Conservation (phyloP, 2,888 invertebrate genomes). For the Thereva unica region DNA sequence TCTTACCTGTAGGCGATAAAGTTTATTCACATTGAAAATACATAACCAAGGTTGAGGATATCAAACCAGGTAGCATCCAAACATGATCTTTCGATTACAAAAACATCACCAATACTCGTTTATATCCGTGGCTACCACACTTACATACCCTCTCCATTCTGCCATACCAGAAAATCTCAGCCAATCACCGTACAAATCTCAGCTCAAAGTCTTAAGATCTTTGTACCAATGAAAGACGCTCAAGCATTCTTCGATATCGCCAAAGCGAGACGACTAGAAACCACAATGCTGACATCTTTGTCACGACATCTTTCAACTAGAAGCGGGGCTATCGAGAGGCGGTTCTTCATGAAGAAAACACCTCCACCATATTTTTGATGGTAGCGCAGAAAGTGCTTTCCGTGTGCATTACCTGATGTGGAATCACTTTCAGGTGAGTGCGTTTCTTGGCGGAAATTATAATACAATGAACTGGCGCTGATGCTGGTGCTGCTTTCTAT, state of each 20-base stretch:
- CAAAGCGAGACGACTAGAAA: conserved; percentile 18
- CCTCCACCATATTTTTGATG: conserved; percentile 10
- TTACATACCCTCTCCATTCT: neutral
- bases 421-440: conserved; percentile 11
- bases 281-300: neutral
- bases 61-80: conserved; percentile 18
- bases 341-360: conserved; percentile 17
- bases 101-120: conserved; percentile 15
- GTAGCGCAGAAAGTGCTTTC: conserved; percentile 10
- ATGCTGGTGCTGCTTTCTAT: neutral
- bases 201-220: conserved; percentile 12
- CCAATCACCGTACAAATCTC: conserved; percentile 15
- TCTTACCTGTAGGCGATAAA: conserved; percentile 28
- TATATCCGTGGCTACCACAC: neutral
- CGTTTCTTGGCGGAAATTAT: conserved; percentile 13
- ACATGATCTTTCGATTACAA: conserved; percentile 10
- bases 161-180: conserved; percentile 2
- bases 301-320: neutral
- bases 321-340: conserved; percentile 22
- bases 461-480: conserved; percentile 18
- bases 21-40: conserved; percentile 28
- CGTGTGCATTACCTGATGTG: conserved; percentile 20
- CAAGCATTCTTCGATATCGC: neutral
- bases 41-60: conserved; percentile 23
- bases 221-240: conserved; percentile 21